Base-by-base conservation (phyloP, 2,113 vertebrate species). In the Tragelaphus strepsiceros region DNA sequence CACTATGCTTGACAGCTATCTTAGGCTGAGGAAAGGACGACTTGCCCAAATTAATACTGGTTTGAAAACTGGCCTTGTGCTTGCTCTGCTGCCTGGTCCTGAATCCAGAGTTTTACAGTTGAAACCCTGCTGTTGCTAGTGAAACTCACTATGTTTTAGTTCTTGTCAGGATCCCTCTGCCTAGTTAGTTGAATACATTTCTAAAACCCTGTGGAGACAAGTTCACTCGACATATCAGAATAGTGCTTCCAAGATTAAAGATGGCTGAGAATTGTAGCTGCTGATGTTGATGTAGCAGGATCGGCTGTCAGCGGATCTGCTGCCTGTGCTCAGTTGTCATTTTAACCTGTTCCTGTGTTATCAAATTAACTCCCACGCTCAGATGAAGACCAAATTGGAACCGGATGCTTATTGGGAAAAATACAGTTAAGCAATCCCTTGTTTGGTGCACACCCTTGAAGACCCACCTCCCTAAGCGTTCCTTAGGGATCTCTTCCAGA, bases 191-290 rank as follows among this genome's bases (percentile, higher is more conserved):
- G 56, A 58, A 24, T 59, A 26, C 24, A 26, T 59, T 5, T 2
- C 58, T 59, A 59, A 59, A 59, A 59, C 2, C 11, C 58, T 59
- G 58, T 59, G 58, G 24, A 59, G 22, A 59, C 12, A 28, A 0
- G 0, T 0, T 26, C 58, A 26, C 26, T 0, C 24, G 0, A 12
- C 24, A 61, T 24, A 61, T 6, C 5, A 6, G 11, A 13, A 61
- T 28, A 28, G 58, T 61, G 58, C 4, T 0, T 28, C 58, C 13
- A 13, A 26, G 2, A 13, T 28, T 28, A 28, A 61, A 61, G 59
- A 61, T 61, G 59, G 59, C 59, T 61, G 59, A 61, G 59, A 61
- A 61, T 13, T 28, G 24, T 28, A 28, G 26, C 59, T 28, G 12
- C 30, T 56, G 59, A 28, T 61, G 26, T 0, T 30, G 64, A 67